phyloP scores from a whole-genome alignment of 2,888 invertebrate genomes.

The Orgyia antiqua region DNA sequence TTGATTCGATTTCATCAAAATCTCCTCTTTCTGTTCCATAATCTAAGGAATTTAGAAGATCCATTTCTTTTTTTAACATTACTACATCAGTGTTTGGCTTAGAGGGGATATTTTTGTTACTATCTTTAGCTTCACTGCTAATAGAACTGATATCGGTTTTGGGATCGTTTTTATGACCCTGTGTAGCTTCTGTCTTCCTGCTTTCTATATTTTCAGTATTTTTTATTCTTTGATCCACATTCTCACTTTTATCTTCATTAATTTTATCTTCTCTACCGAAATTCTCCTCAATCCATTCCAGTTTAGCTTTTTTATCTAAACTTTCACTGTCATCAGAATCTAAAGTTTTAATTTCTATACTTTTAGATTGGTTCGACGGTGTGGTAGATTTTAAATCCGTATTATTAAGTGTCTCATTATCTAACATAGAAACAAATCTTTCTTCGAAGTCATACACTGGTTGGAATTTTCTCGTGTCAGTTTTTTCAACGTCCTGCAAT shows the following conservation, averaged over 20 bases:
- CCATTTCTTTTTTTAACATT: conserved; percentile 41
- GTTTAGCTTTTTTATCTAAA: conserved; percentile 11
- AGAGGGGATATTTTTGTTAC: conserved; percentile 16
- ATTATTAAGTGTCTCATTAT: conserved; percentile 2
- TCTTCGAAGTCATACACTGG: conserved; percentile 23
- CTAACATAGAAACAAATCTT: neutral
- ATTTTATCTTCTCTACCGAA: conserved; percentile 27
- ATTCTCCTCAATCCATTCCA: conserved; percentile 40
- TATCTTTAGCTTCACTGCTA: conserved; percentile 29
- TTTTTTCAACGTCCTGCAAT: neutral
- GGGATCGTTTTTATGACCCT: neutral
- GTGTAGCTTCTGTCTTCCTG: neutral
- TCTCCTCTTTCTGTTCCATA: conserved; percentile 44
- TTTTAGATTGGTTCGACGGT: neutral
- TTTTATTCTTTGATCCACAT: conserved; percentile 7
- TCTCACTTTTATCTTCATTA: conserved; percentile 2
- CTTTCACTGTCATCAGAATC: conserved; percentile 8
- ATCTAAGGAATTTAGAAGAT: conserved; percentile 51
- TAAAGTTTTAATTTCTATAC: conserved; percentile 2
- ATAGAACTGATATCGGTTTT: conserved; percentile 29
- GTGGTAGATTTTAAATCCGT: too few species aligned
- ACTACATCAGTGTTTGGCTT: conserved; percentile 30
- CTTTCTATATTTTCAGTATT: conserved; percentile 1
- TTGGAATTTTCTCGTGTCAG: neutral
- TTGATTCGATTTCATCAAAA: conserved; percentile 35